Percentiles rank a stretch among this genome's conserved stretches.
Conservation (phyloP, 2,113 vertebrate genomes). For the Cichladusa arquata region DNA sequence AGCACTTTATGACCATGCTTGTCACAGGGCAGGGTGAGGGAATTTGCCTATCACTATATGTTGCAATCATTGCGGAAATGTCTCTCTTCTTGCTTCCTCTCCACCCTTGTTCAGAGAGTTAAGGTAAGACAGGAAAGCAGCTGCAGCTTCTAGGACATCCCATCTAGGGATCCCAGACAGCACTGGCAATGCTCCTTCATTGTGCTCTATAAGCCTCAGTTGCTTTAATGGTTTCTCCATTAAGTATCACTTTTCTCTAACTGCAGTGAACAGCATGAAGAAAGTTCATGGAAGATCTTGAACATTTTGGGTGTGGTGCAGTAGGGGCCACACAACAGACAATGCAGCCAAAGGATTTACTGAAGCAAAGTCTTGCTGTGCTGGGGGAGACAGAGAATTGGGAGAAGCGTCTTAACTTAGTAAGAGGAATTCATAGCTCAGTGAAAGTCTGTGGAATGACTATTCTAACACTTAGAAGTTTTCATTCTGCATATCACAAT, state of each 20-base stretch:
- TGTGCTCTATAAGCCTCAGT: neutral
- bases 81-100: slow-evolving; percentile 21
- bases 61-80: neutral
- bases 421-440: neutral
- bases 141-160: neutral
- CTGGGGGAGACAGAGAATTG: neutral
- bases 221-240: neutral
- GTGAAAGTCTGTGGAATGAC: neutral
- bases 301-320: neutral
- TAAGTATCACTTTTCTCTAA: neutral
- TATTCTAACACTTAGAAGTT: neutral
- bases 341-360: neutral
- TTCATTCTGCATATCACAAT: neutral
- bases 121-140: neutral
- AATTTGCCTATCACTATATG: neutral
- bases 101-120: neutral
- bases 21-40: slow-evolving; percentile 43
- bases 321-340: neutral
- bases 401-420: neutral
- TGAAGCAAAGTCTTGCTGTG: neutral
- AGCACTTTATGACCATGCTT: slow-evolving; percentile 28
- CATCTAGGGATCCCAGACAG: neutral
- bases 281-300: neutral
- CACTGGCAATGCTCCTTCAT: neutral
- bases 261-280: neutral